Base-by-base conservation (phyloP, 2,888 invertebrate genomes). In the Clostera curtula region DNA sequence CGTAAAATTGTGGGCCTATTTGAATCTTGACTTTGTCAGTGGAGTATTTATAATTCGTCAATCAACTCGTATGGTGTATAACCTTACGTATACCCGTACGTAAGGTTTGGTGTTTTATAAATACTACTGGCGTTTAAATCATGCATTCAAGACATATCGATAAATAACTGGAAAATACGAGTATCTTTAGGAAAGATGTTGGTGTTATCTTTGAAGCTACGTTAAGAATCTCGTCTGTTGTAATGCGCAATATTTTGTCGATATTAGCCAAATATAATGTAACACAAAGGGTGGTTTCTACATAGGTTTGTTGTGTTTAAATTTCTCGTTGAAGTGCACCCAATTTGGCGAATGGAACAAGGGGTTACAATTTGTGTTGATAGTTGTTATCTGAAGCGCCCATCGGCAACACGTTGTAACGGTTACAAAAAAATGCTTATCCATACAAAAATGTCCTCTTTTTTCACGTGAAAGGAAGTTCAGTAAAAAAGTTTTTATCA, bases 361-460 rank as follows among this genome's bases (percentile, higher is more conserved):
- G 73, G 48, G 74, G 71, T 65, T 67, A 73, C 73, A 77, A 77
- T 80, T 76, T 76, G 73, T 68, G 69, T 69, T 64, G 66, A 75
- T 73, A 71, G 62, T 68, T 63, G 62, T 70, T 82, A 80, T 80
- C 79, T 70, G 40, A 52, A 54, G 56, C 53, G 49, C 70, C 73
- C 69, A 76, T 77, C 73, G 58, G 54, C 44, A 49, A 40, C 36
- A 35, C 51, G 43, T 40, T 35, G 73, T 75, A 79, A 65, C 40
- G 62, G 29, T 50, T 36, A 56, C 68, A 65, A 60, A 72, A 68
- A 53, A 49, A 31, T n/a, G n/a, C n/a, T n/a, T n/a, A n/a, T n/a
- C n/a, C n/a, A n/a, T n/a, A n/a, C n/a, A n/a, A n/a, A n/a, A n/a
- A n/a, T n/a, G n/a, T n/a, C n/a, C n/a, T n/a, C n/a, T n/a, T n/a